Evolutionary conservation across 2,797 vertebrate genomes (phyloP).

Genomic region (Meriones psammophilus): DNA sequence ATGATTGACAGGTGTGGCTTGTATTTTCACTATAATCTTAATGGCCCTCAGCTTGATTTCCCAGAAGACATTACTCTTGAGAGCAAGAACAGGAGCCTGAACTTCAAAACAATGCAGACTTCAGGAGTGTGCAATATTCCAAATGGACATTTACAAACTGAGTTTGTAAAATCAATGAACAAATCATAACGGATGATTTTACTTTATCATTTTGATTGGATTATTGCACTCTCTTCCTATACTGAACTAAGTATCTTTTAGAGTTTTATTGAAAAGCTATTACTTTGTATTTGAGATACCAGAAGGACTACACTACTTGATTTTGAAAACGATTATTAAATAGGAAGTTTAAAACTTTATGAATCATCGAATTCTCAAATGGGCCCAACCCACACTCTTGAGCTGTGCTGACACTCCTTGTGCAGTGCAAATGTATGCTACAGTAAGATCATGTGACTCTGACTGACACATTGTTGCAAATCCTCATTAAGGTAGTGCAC

Average conservation of each 20-base stretch:
- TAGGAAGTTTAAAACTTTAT: background rate
- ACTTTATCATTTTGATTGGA: background rate
- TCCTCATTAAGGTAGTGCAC: background rate
- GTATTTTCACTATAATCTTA: background rate
- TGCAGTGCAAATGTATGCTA: background rate
- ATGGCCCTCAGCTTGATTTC: background rate
- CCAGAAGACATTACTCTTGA: background rate
- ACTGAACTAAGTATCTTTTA: background rate
- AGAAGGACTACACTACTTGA: background rate
- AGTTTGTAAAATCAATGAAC: background rate
- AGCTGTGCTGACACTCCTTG: background rate
- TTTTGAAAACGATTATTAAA: slow-evolving; percentile 19
- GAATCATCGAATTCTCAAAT: background rate
- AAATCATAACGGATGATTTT: background rate
- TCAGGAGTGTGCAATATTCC: background rate
- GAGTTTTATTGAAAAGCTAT: background rate
- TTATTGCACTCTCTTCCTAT: background rate
- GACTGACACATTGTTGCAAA: background rate
- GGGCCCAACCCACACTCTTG: background rate
- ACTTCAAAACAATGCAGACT: background rate
- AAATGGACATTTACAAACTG: background rate
- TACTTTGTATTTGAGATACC: background rate
- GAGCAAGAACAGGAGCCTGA: background rate
- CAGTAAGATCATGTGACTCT: background rate
- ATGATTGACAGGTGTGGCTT: background rate